Conservation (phyloP, 2,888 invertebrate species). For the Chrysotoxum bicinctum region DNA sequence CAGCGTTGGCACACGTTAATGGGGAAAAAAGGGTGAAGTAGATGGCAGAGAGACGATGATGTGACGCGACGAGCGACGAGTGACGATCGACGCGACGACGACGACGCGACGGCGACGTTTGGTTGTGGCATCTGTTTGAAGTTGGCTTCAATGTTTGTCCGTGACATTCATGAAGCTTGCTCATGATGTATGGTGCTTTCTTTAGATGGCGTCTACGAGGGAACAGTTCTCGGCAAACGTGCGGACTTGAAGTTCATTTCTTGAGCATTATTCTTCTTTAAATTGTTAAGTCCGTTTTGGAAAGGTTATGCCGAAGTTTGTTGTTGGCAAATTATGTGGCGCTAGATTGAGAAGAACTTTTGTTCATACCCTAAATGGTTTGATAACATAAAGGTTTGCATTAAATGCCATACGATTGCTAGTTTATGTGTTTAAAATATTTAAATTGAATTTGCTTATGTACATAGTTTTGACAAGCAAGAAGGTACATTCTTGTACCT, state of each 20-base stretch:
- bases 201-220: constrained; percentile 1
- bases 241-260: constrained; percentile 19
- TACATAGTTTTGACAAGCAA: too few relatives aligned
- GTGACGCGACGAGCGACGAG: background rate
- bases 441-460: too few relatives aligned
- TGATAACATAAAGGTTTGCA: background rate
- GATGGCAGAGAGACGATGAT: background rate
- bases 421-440: background rate
- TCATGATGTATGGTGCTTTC: constrained; percentile 37
- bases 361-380: background rate
- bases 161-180: constrained; percentile 57
- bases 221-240: constrained; percentile 6
- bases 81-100: background rate
- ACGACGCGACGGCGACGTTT: background rate
- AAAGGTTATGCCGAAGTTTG: constrained; percentile 52
- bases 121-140: background rate
- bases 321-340: constrained; percentile 1
- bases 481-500: too few relatives aligned
- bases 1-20: constrained; percentile 12
- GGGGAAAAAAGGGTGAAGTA: background rate
- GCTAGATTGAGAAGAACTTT: constrained; percentile 2
- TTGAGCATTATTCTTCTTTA: background rate
- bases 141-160: constrained; percentile 19
- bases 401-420: constrained; percentile 1
- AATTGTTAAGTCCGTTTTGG: constrained; percentile 14